Percentiles rank a stretch among this genome's conserved stretches.
Evolutionary conservation across 2,113 vertebrate genomes (phyloP).

Genomic region (Alethe castanea): DNA sequence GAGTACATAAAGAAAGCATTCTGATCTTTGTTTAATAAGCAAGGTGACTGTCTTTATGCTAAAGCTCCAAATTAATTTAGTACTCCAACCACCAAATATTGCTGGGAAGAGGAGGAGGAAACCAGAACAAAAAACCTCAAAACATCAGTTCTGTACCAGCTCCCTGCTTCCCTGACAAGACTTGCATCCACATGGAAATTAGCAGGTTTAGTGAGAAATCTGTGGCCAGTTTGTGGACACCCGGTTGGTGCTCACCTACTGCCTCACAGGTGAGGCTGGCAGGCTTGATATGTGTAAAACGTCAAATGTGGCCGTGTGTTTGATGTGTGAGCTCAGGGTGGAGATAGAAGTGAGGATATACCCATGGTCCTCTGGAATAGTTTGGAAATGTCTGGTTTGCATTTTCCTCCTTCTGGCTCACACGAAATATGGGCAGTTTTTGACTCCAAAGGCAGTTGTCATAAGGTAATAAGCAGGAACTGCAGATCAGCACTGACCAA

Average conservation of each 20-base stretch:
- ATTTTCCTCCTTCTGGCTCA: background rate
- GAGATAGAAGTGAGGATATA: background rate
- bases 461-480: background rate
- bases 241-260: background rate
- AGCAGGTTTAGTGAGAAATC: background rate
- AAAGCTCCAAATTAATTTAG: background rate
- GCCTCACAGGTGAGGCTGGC: background rate
- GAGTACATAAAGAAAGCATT: background rate
- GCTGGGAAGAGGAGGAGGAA: background rate
- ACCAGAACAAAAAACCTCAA: rapidly evolving
- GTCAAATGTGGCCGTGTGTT: background rate
- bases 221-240: background rate
- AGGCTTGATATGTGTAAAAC: background rate
- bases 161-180: background rate
- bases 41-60: background rate
- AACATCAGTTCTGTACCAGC: background rate
- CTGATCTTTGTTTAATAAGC: background rate
- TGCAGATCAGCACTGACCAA: background rate
- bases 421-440: background rate
- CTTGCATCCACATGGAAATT: background rate
- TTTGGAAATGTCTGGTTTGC: background rate
- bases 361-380: background rate
- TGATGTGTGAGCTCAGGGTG: background rate
- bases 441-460: background rate
- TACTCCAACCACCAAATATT: background rate